Conservation (phyloP, 2,888 invertebrate species). For the Scaptomyza flava region DNA sequence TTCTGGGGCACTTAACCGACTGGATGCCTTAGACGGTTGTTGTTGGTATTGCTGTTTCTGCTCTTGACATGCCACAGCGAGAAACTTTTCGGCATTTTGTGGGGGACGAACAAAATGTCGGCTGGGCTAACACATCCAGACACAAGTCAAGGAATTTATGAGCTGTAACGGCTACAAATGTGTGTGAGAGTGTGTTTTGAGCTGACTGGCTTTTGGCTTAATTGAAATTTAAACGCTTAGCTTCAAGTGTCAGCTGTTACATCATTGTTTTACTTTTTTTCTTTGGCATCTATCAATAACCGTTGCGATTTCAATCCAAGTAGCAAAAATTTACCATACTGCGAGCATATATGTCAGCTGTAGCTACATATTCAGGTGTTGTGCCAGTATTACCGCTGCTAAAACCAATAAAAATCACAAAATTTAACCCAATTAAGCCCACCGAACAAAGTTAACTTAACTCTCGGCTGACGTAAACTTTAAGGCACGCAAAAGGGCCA, state of each 20-base stretch:
- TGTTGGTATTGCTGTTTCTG: constrained; percentile 42
- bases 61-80: constrained; percentile 59
- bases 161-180: constrained; percentile 66
- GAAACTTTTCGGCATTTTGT: constrained; percentile 61
- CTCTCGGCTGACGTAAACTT: constrained; percentile 22
- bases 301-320: constrained; percentile 23
- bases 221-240: constrained; percentile 78
- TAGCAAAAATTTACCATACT: not conserved
- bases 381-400: constrained; percentile 35
- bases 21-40: constrained; percentile 55
- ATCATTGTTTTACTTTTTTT: constrained; percentile 22
- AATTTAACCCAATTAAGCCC: constrained; percentile 77
- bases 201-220: constrained; percentile 61
- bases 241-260: constrained; percentile 68
- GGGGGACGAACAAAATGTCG: constrained; percentile 60
- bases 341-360: not conserved
- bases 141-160: constrained; percentile 81
- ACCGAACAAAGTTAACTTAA: constrained; percentile 58
- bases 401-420: constrained; percentile 67
- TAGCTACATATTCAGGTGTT: constrained; percentile 2
- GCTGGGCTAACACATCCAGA: constrained; percentile 71
- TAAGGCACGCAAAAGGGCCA: constrained; percentile 37
- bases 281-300: constrained; percentile 62
- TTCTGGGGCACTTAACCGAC: constrained; percentile 70
- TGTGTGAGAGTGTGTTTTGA: constrained; percentile 16